Evolutionary conservation across 2,888 invertebrate species (phyloP), one percentile per base, ranked within the genome.

Genomic region (Nesidiocoris tenuis): DNA sequence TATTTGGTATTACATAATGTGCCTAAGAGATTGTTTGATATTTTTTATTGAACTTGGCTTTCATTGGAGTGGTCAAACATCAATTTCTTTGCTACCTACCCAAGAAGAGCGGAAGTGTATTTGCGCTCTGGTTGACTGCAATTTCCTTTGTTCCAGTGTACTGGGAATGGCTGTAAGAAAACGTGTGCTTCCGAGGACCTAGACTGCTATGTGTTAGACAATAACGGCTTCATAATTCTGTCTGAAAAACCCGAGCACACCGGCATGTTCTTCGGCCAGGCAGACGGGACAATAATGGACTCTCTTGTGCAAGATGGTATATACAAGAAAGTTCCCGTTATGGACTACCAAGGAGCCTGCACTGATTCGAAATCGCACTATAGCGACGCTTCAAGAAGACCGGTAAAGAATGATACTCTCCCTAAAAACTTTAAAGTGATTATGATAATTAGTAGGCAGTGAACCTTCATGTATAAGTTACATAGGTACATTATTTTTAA

Each of bases 211-310:
- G 91, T 97, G 54, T 85, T 97, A 75, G 97, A 97, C 83, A 95
- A 96, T 84, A 96, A 95, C 83, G 97, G 96, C 16, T 97, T 95
- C 83, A 92, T 97, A 70, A 91, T 97, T 71, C 89, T 95, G 56
- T 95, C 95, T 0, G 95, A 96, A 84, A 91, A 92, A 80, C 87
- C 88, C 39, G 89, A 92, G 59, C 93, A 96, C 81, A 94, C 94
- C 0, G 96, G 96, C 0, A 89, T 91, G 82, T 97, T 97, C 85
- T 96, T 96, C 82, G 97, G 96, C 0, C 94, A 95, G 84, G 92
- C 96, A 59, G 96, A 96, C 83, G 95, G 95, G 19, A 95, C 95
- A 16, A 94, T 96, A 78, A 95, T 96, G 94, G 94, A 95, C 84
- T 94, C 94, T 0, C 84, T 95, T 71, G 95, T 96, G 0, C 94